Evolutionary conservation across 2,797 vertebrate genomes (phyloP), one percentile per base, ranked within the genome.

Genomic region (Enteromius treurensis): DNA sequence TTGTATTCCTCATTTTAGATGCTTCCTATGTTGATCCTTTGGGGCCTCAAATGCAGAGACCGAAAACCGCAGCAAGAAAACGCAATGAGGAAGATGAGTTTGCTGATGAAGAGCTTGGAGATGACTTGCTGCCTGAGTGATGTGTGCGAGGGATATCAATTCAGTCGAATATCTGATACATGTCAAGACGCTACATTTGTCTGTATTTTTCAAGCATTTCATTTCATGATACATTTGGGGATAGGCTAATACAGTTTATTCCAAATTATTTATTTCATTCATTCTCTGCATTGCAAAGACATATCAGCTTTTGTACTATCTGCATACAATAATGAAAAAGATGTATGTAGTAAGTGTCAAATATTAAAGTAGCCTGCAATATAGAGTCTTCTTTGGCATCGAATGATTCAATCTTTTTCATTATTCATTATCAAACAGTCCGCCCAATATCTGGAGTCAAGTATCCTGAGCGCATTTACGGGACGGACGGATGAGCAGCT

Each of bases 101-200:
- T 91, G 96, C 95, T 53, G 98, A 99, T 58, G 97, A 98, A 91
- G 97, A 98, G 73, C 90, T 98, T 76, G 97, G 97, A 91, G 98
- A 98, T 4, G 97, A 99, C 91, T 92, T 99, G 84, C 95, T 99
- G 88, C 97, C 98, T 3, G 96, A 98, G 90, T 98, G 94, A 87
- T 80, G 9, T 29, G 34, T 4, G 76, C 23, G 53, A 37, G 13
- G n/a, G 21, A 21, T 40, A 49, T 62, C 37, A 49, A 0, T 45
- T 60, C 23, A 62, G 23, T 45, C 19, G 60, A 67, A 67, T 34
- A 3, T 21, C 3, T 32, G 8, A 68, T 40, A 21, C n/a, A 53
- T 68, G 23, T 47, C 19, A 13, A 80, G 26, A 62, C 0, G 29
- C 26, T 74, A 64, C 19, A 51, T 26, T 13, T 17, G 8, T 40